These are phyloP conservation scores for Galendromus occidentalis DNA, from an alignment of 1,140 invertebrate genomes.

Conservation along the genomic window DNA sequence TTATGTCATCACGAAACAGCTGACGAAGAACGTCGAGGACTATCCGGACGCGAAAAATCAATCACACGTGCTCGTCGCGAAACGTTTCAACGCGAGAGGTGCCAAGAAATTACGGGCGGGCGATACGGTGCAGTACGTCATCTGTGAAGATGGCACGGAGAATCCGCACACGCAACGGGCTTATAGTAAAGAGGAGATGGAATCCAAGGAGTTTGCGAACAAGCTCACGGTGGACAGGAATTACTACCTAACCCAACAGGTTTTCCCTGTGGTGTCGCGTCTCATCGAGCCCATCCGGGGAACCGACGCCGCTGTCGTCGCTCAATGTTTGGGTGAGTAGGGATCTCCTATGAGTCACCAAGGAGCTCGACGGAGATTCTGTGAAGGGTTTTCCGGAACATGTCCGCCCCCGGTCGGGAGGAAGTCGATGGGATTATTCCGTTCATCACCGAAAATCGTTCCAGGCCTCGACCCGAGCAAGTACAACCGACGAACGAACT, in stretches of 20 bases:
- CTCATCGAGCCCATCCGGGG: constrained; percentile 89
- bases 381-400: too few relatives aligned
- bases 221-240: constrained; percentile 37
- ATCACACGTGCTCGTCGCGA: constrained; percentile 78
- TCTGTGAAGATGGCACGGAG: constrained; percentile 69
- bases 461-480: neutral
- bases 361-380: too few relatives aligned
- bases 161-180: constrained; percentile 68
- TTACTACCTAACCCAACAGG: constrained; percentile 66
- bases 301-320: constrained; percentile 67
- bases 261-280: constrained; percentile 80
- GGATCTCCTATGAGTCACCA: too few relatives aligned
- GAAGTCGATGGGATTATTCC: too few relatives aligned
- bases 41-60: constrained; percentile 65
- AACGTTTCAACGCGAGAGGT: constrained; percentile 36
- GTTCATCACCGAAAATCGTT: too few relatives aligned
- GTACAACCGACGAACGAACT: neutral
- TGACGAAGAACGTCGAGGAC: constrained; percentile 82
- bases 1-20: constrained; percentile 77
- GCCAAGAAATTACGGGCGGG: constrained; percentile 61
- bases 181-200: constrained; percentile 76
- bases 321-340: constrained; percentile 54
- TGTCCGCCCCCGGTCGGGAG: too few relatives aligned
- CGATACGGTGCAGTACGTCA: constrained; percentile 84
- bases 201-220: constrained; percentile 35